Evolutionary conservation across 2,888 invertebrate species (phyloP).

Genomic region (Cephus pygmeus): DNA sequence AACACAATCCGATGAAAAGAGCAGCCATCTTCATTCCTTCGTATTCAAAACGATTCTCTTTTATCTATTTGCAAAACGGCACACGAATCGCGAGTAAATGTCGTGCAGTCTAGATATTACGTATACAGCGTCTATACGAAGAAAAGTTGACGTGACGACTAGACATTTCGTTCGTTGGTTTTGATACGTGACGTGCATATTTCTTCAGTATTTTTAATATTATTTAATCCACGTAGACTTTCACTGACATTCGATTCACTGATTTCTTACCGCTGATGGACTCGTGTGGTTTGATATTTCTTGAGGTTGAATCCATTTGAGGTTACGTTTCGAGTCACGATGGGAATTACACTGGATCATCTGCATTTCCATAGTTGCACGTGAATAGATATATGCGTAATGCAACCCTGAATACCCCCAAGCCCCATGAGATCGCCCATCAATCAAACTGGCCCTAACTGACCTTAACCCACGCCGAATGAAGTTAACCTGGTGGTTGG

Average conservation of each 20-base stretch:
- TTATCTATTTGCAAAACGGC: not conserved
- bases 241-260: not conserved
- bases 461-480: not conserved
- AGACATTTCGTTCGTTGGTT: not conserved
- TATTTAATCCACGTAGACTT: not conserved
- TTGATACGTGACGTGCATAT: not conserved
- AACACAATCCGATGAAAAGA: not conserved
- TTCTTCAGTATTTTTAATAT: not conserved
- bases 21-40: not conserved
- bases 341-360: not conserved
- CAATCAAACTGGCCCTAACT: not conserved
- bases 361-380: not conserved
- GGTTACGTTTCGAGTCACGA: not conserved
- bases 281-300: not conserved
- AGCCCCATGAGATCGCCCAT: not conserved
- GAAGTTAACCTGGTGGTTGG: conserved; percentile 29
- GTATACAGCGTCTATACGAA: not conserved
- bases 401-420: not conserved
- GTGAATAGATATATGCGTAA: not conserved
- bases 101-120: not conserved
- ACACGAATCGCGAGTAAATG: not conserved
- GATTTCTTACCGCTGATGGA: not conserved
- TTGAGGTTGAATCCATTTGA: not conserved
- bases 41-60: not conserved
- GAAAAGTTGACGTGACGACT: not conserved